Evolutionary conservation across 2,797 vertebrate species (phyloP), one percentile per base, ranked within the genome.

Genomic region (Neopelma chrysocephalum): DNA sequence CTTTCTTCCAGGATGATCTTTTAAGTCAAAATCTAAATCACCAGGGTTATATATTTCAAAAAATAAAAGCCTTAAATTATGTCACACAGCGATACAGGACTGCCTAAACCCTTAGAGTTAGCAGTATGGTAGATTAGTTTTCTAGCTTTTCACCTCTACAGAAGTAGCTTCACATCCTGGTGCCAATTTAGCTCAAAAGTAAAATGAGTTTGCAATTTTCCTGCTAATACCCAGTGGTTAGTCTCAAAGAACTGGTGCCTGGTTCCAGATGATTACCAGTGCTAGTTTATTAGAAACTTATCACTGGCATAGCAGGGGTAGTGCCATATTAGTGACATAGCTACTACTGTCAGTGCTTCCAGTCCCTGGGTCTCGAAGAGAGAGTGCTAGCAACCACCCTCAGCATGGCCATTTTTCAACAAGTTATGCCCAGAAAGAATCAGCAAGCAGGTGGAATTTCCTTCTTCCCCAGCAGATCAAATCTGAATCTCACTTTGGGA

Each of bases 11-110:
- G 3, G 21, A 90, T 73, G 65, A 83, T 86, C 85, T 95, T 93
- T 93, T 68, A 95, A 95, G 87, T 91, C 82, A 76, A 73, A 93
- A 90, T n/a, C 87, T 93, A 73, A 93, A 90, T 81, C 80, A 91
- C 31, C 34, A 79, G 58, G 36, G 71, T 58, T 96, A 82, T 56
- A 51, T 16, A 76, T 85, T 90, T 82, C 5, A 86, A 72, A 88
- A 77, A 71, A 57, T 45, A 80, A 96, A 79, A 95, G 36, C 54
- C 51, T 76, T 73, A 50, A 93, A 82, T 77, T 82, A 57, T 54
- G 43, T 85, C 75, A 81, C 64, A 45, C 48, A 86, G 40, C 0
- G 5, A 87, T 62, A 58, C 8, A 77, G 58, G 32, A 58, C 61
- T 64, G 45, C 31, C 40, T 68, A 68, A 87, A 83, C 57, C 47